Evolutionary conservation across 1,140 invertebrate species (phyloP).

Genomic region (Drosophila obscura): DNA sequence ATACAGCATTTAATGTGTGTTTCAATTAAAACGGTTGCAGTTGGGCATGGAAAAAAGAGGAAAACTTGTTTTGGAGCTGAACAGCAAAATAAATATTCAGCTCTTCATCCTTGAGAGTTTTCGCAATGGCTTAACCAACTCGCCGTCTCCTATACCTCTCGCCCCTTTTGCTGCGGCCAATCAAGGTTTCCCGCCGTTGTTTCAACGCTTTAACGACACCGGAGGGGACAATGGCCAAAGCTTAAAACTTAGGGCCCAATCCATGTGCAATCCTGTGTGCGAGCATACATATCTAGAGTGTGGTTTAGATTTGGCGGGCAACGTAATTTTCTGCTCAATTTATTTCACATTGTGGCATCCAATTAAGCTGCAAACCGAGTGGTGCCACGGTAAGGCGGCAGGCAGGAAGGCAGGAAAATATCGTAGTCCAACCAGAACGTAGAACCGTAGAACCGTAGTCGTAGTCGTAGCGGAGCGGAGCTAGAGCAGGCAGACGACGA

Average conservation of each 20-base stretch:
- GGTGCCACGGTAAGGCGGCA: slow-evolving; percentile 24
- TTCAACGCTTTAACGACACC: slow-evolving; percentile 58
- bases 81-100: too few species aligned
- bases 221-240: slow-evolving; percentile 52
- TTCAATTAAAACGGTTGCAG: too few species aligned
- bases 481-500: slow-evolving; percentile 16
- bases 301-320: slow-evolving; percentile 74
- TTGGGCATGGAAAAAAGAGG: too few species aligned
- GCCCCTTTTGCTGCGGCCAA: too few species aligned
- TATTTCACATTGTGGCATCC: slow-evolving; percentile 84
- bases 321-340: slow-evolving; percentile 84
- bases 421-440: slow-evolving; percentile 30
- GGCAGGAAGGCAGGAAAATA: slow-evolving; percentile 16
- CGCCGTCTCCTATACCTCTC: too few species aligned
- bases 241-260: slow-evolving; percentile 39
- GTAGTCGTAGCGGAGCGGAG: neutral
- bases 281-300: slow-evolving; percentile 25
- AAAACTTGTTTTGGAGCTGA: too few species aligned
- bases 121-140: too few species aligned
- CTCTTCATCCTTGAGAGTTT: too few species aligned
- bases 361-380: slow-evolving; percentile 80
- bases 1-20: too few species aligned
- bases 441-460: slow-evolving; percentile 10
- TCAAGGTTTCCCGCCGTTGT: slow-evolving; percentile 1
- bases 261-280: neutral